These are phyloP conservation scores for Artibeus lituratus DNA, from an alignment of 2,797 vertebrate species.

Conservation along the genomic window DNA sequence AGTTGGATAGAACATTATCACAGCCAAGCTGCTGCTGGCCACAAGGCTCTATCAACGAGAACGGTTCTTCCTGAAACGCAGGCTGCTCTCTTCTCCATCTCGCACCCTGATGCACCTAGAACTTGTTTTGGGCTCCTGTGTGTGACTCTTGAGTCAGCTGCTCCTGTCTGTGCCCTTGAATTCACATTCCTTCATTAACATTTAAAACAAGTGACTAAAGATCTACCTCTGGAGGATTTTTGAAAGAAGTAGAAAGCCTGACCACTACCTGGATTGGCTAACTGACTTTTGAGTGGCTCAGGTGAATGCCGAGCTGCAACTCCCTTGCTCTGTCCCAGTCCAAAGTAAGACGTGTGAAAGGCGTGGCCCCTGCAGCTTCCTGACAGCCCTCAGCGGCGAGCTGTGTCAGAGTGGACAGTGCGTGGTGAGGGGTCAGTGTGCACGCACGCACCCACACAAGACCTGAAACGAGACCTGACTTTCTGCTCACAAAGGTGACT, in stretches of 20 bases:
- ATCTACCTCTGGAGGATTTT: background rate
- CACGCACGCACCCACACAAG: background rate
- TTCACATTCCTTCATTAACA: background rate
- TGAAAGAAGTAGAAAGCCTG: background rate
- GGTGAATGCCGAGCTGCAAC: rapidly evolving
- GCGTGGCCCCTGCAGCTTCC: background rate
- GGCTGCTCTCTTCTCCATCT: rapidly evolving
- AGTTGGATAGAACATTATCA: rapidly evolving
- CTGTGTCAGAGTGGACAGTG: rapidly evolving
- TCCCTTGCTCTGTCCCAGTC: background rate
- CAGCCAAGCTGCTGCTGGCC: rapidly evolving
- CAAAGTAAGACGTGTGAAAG: background rate
- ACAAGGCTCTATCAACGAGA: rapidly evolving
- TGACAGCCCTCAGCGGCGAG: background rate
- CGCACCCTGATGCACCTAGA: rapidly evolving
- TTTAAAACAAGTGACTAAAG: background rate
- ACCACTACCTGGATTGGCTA: background rate
- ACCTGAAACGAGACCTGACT: background rate
- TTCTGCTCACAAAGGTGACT: background rate
- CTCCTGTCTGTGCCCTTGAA: background rate
- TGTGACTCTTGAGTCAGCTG: rapidly evolving
- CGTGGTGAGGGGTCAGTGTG: too few species aligned
- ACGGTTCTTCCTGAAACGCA: rapidly evolving
- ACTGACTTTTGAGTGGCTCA: background rate
- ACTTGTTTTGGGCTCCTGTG: background rate